Percentiles rank a stretch among this genome's conserved stretches.
Evolutionary conservation across 2,113 vertebrate genomes (phyloP).

Genomic region (Trogon melanurus): DNA sequence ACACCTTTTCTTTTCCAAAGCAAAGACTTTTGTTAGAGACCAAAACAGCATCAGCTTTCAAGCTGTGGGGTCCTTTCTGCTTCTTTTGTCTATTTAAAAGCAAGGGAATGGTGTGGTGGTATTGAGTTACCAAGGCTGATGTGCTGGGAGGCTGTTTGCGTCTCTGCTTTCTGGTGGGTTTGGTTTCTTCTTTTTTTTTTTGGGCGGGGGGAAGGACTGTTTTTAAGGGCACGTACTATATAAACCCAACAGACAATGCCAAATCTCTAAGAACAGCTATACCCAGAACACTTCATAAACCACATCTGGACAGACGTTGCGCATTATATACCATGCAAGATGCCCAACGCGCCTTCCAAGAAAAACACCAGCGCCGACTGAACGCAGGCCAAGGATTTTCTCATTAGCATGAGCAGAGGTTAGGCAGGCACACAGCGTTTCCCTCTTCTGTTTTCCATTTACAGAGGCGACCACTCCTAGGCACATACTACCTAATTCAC

Average conservation of each 20-base stretch:
- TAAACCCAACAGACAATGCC: not conserved
- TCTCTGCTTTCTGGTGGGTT: not conserved
- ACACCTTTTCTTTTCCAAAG: not conserved
- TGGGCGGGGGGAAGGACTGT: not conserved
- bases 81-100: constrained; percentile 28
- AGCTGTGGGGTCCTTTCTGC: constrained; percentile 40
- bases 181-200: not conserved
- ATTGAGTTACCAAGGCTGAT: constrained; percentile 12
- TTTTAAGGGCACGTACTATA: not conserved
- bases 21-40: not conserved
- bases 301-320: not conserved
- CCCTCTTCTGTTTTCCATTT: constrained; percentile 68
- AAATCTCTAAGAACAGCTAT: constrained; percentile 2
- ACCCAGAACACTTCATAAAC: constrained; percentile 6
- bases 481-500: constrained; percentile 41
- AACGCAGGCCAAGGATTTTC: constrained; percentile 55
- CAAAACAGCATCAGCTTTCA: constrained; percentile 19
- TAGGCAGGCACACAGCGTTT: constrained; percentile 3
- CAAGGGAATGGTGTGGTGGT: not conserved
- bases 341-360: constrained; percentile 22
- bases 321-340: not conserved
- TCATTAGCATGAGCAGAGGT: constrained; percentile 53
- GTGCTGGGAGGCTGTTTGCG: not conserved
- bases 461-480: constrained; percentile 38
- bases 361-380: constrained; percentile 46